Evolutionary conservation across 2,888 invertebrate genomes (phyloP).

Genomic region (Eupithecia abbreviata): DNA sequence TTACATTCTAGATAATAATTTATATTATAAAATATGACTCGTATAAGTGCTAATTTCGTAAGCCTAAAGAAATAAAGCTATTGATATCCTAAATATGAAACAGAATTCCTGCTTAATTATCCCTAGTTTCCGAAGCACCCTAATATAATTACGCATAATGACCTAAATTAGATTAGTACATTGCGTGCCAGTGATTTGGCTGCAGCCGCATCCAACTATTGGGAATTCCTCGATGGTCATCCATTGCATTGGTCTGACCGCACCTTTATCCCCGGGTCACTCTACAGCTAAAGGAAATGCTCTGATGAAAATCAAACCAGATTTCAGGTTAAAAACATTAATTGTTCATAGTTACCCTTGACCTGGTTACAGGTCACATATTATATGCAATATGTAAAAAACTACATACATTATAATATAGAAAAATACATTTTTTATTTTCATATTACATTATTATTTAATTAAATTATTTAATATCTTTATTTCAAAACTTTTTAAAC

Average conservation of each 20-base stretch:
- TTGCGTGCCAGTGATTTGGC: constrained; percentile 2
- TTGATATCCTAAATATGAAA: neutral
- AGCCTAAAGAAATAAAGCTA: too few relatives aligned
- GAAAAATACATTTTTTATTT: too few relatives aligned
- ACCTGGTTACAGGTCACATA: too few relatives aligned
- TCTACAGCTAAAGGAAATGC: neutral
- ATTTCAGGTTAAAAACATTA: neutral
- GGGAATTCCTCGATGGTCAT: neutral
- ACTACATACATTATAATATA: too few relatives aligned
- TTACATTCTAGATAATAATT: too few relatives aligned
- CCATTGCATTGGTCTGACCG: neutral
- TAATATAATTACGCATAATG: constrained; percentile 3
- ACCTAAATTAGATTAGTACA: constrained; percentile 5
- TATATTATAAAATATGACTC: too few relatives aligned
- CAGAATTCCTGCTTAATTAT: neutral
- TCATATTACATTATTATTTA: too few relatives aligned
- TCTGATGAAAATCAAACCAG: neutral
- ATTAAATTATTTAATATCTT: too few relatives aligned
- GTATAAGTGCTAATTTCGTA: too few relatives aligned
- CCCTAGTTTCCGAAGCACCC: neutral
- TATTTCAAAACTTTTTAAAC: too few relatives aligned
- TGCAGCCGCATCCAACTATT: neutral
- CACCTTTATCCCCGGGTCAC: neutral
- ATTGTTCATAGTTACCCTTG: too few relatives aligned
- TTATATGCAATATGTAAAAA: too few relatives aligned